phyloP scores from a whole-genome alignment of 1,140 invertebrate species.

The Listronotus oregonensis region DNA sequence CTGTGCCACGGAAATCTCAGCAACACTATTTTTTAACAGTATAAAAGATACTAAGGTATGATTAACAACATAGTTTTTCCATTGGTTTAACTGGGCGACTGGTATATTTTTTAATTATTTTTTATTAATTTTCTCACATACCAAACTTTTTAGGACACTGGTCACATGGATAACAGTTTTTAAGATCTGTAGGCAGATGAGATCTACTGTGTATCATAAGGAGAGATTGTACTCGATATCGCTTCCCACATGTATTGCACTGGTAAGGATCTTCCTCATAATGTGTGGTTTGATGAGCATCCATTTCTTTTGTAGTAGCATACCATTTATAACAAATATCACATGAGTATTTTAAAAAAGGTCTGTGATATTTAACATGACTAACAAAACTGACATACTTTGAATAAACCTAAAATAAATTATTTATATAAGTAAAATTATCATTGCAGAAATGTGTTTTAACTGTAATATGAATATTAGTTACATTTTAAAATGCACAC shows the following conservation, averaged over 20 bases:
- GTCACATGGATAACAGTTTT: constrained; percentile 63
- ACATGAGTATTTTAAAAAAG: constrained; percentile 62
- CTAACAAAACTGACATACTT: constrained; percentile 30
- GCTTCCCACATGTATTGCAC: constrained; percentile 63
- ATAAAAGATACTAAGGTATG: no score
- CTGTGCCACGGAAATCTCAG: no score
- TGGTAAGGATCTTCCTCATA: constrained; percentile 59
- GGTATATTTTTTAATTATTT: no score
- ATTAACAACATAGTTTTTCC: no score
- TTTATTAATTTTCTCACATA: no score
- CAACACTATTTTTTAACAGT: no score
- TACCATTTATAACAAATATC: constrained; percentile 64
- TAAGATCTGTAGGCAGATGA: constrained; percentile 62
- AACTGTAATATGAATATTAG: no score
- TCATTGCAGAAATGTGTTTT: no score
- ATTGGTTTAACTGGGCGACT: no score
- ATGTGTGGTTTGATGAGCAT: constrained; percentile 60
- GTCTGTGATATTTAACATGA: constrained; percentile 55
- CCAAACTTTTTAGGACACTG: constrained; percentile 62
- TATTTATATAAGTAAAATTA: no score
- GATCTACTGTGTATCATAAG: constrained; percentile 61
- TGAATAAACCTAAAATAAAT: constrained; percentile 25
- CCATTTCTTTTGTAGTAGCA: constrained; percentile 55
- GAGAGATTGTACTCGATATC: constrained; percentile 62
- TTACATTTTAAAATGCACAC: no score